phyloP scores from a whole-genome alignment of 1,140 invertebrate genomes.

The Rhagoletis zephyria region DNA sequence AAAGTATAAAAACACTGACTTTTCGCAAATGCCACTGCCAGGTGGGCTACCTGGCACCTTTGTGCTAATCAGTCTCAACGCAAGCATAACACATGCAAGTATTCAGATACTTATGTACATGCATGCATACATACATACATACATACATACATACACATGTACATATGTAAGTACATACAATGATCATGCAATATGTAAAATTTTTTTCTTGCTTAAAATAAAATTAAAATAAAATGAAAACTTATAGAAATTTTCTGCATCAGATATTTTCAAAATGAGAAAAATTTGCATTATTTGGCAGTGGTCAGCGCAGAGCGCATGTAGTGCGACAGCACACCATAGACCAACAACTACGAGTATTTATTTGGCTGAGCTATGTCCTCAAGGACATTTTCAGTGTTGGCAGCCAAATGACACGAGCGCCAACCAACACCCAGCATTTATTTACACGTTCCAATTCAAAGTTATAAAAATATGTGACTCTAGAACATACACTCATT shows the following conservation, averaged over 20 bases:
- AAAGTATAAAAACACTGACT: background rate
- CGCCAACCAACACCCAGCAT: slow-evolving; percentile 30
- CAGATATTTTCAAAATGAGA: slow-evolving; percentile 25
- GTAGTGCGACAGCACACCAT: background rate
- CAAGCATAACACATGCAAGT: background rate
- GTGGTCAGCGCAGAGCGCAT: background rate
- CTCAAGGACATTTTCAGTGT: slow-evolving; percentile 10
- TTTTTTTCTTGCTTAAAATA: background rate
- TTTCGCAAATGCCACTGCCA: slow-evolving; percentile 4
- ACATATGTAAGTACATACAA: background rate
- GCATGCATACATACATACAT: background rate
- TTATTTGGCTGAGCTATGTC: background rate
- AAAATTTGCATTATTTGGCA: slow-evolving; percentile 25
- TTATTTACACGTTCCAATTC: background rate
- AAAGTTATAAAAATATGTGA: background rate
- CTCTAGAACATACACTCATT: no score
- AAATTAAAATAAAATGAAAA: slow-evolving; percentile 26
- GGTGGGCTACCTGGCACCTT: slow-evolving; percentile 9
- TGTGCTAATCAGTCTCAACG: slow-evolving; percentile 34
- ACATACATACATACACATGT: background rate
- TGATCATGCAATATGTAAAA: background rate
- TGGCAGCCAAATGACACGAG: background rate
- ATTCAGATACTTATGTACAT: no score
- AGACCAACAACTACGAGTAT: background rate
- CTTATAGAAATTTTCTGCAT: slow-evolving; percentile 43